A percentile compares a stretch with the other conserved stretches of the same genome.
phyloP scores from a whole-genome alignment of 2,888 invertebrate genomes.

The Athripsodes cinereus region DNA sequence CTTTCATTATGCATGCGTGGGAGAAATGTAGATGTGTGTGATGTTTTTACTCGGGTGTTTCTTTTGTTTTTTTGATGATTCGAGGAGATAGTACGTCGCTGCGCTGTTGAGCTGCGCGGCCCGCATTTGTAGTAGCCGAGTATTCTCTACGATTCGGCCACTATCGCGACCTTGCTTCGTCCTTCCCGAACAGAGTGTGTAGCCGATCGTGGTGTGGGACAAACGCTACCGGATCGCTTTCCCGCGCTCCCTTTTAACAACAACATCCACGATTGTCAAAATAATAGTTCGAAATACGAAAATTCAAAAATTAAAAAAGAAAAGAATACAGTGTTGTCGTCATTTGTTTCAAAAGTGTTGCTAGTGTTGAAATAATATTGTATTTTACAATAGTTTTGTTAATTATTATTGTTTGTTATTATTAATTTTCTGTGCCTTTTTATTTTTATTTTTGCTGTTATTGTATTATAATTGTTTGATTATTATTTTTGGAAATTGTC shows the following conservation, averaged over 20 bases:
- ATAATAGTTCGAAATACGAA: not conserved
- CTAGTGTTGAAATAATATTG: not conserved
- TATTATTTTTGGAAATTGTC: conserved; percentile 5
- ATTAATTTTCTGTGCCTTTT: not conserved
- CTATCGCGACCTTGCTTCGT: conserved; percentile 37
- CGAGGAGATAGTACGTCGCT: not conserved
- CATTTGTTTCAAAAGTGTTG: not conserved
- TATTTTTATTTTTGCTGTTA: not conserved
- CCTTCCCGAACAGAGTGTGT: conserved; percentile 31
- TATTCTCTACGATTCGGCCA: not conserved
- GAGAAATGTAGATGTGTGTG: not conserved
- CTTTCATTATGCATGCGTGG: not conserved
- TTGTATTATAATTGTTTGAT: not conserved
- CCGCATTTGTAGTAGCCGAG: conserved; percentile 2
- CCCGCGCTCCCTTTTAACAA: conserved; percentile 7
- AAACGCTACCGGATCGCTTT: conserved; percentile 6
- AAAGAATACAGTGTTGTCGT: not conserved
- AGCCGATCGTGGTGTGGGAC: conserved; percentile 2
- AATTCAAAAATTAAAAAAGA: not conserved
- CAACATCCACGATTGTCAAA: not conserved
- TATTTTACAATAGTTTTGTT: no score
- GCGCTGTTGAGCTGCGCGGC: not conserved
- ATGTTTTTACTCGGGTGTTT: not conserved
- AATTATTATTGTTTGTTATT: no score
- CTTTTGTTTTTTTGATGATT: not conserved